Percentiles rank a stretch among this genome's conserved stretches.
These are phyloP conservation scores for Molothrus ater DNA, from an alignment of 2,797 vertebrate genomes.

Conservation along the genomic window DNA sequence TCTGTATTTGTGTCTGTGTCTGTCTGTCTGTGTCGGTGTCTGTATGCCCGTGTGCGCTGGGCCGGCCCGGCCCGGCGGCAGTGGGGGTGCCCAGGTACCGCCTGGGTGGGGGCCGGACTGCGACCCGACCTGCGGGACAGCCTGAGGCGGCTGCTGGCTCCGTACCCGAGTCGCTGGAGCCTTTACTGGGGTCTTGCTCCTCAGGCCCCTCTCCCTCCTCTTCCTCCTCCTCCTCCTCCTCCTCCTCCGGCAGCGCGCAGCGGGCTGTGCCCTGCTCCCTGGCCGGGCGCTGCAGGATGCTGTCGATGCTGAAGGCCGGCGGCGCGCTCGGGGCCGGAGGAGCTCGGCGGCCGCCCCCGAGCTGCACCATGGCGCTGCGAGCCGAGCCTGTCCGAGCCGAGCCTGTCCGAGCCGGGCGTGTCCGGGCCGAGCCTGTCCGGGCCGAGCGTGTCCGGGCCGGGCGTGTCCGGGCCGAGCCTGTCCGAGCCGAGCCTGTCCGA, in stretches of 20 bases:
- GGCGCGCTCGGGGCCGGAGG: background rate
- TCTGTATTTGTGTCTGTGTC: no score
- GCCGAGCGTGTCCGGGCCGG: no score
- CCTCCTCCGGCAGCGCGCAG: background rate
- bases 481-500: no score
- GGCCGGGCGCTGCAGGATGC: conserved; percentile 35
- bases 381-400: background rate
- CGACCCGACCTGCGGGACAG: background rate
- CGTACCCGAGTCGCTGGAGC: conserved; percentile 31
- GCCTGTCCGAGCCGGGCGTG: no score
- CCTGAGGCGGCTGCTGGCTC: background rate
- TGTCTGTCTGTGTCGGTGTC: background rate
- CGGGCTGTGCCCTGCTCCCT: background rate
- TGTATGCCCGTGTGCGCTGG: background rate
- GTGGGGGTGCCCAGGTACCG: background rate
- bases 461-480: background rate
- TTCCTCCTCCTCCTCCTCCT: background rate
- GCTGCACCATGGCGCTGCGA: background rate
- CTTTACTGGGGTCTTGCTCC: background rate
- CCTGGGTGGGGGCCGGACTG: background rate
- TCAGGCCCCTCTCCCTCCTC: conserved; percentile 6
- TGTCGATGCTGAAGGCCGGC: conserved; percentile 63
- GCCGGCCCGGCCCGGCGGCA: background rate
- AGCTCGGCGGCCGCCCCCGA: background rate
- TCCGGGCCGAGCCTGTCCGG: background rate